phyloP scores from a whole-genome alignment of 2,888 invertebrate species.

The Druceiella hillmani region DNA sequence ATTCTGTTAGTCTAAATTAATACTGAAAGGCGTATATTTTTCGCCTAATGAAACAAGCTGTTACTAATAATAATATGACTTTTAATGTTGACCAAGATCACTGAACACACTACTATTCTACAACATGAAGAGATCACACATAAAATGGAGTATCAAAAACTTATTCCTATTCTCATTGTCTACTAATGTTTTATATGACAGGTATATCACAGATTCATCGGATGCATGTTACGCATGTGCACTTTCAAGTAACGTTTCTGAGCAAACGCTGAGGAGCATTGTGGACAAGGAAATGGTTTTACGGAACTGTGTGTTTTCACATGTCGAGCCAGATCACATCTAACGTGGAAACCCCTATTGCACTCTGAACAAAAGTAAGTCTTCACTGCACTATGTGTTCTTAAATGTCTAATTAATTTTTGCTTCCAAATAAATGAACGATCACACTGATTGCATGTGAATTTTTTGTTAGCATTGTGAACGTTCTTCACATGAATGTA shows the following conservation, averaged over 20 bases:
- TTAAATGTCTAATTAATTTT: slow-evolving; percentile 39
- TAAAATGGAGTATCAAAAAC: too few relatives aligned
- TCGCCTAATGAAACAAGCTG: too few relatives aligned
- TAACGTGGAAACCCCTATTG: slow-evolving; percentile 42
- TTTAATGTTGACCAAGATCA: too few relatives aligned
- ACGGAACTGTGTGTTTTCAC: slow-evolving; percentile 41
- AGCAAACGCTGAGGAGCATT: slow-evolving; percentile 43
- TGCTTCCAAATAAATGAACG: slow-evolving; percentile 44
- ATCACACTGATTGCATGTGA: slow-evolving; percentile 32
- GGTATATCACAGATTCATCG: slow-evolving; percentile 11
- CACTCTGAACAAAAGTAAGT: slow-evolving; percentile 42
- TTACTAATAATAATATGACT: too few relatives aligned
- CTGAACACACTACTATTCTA: too few relatives aligned
- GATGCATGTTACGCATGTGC: slow-evolving; percentile 38
- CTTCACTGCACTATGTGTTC: slow-evolving; percentile 37
- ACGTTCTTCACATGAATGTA: slow-evolving; percentile 42
- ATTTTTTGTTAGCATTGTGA: slow-evolving; percentile 38
- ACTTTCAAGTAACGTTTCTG: slow-evolving; percentile 49
- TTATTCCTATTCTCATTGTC: slow-evolving; percentile 1
- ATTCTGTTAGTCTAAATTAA: too few relatives aligned
- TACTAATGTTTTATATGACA: too few relatives aligned
- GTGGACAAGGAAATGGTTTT: slow-evolving; percentile 37
- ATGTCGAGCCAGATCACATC: slow-evolving; percentile 46
- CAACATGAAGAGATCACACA: too few relatives aligned
- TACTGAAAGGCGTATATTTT: too few relatives aligned